Percentiles rank a stretch among this genome's conserved stretches.
phyloP scores from a whole-genome alignment of 2,113 vertebrate species.

The Aythya baeri region DNA sequence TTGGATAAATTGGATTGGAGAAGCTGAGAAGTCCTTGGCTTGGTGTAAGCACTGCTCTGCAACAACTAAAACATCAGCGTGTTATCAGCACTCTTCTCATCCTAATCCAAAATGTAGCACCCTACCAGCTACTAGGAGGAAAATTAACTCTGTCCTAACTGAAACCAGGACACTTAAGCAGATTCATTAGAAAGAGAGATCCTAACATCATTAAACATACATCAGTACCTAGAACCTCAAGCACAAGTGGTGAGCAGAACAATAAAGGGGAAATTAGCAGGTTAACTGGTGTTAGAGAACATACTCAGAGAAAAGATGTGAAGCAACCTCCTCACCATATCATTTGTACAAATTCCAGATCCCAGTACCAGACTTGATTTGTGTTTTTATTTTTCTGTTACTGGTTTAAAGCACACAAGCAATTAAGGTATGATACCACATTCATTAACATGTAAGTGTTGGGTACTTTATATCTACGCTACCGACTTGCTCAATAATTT shows the following conservation, averaged over 20 bases:
- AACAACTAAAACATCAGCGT: no score
- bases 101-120: no score
- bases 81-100: no score
- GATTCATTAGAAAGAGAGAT: background rate
- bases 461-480: background rate
- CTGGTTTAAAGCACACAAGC: background rate
- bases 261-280: background rate
- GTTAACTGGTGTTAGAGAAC: background rate
- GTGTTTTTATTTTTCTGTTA: background rate
- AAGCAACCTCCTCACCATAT: background rate
- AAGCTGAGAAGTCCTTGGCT: no score
- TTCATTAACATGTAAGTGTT: background rate
- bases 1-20: background rate
- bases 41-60: no score
- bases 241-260: background rate
- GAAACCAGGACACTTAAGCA: background rate
- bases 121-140: no score
- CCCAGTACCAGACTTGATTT: background rate
- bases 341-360: background rate
- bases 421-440: background rate
- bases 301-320: accelerated
- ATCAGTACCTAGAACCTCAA: background rate
- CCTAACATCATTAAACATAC: background rate
- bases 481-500: background rate
- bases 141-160: no score